Conservation (phyloP, 2,797 vertebrate genomes). For the Brachymystax lenok region DNA sequence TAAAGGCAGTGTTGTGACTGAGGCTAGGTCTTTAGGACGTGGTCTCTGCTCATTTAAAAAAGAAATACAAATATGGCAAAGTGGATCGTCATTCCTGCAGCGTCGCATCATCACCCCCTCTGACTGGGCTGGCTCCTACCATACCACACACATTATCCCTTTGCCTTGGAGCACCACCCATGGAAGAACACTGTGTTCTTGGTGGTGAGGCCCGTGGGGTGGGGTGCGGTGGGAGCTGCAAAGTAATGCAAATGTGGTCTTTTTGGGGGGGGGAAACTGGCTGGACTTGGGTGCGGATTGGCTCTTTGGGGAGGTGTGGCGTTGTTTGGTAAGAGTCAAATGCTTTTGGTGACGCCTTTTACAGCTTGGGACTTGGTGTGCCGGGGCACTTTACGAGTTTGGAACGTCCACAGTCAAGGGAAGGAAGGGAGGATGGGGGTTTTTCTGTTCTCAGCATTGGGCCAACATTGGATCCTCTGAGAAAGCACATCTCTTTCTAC, state of each 20-base stretch:
- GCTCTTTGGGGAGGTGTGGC: slow-evolving; percentile 53
- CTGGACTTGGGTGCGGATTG: slow-evolving; percentile 48
- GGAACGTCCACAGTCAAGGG: slow-evolving; percentile 40
- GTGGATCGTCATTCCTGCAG: background rate
- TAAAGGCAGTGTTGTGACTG: background rate
- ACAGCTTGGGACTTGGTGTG: slow-evolving; percentile 59
- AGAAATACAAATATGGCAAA: background rate
- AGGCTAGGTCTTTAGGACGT: background rate
- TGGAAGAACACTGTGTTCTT: slow-evolving; percentile 67
- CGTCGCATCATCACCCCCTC: background rate
- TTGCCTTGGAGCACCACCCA: slow-evolving; percentile 62
- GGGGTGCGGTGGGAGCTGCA: too few relatives aligned
- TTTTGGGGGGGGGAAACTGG: slow-evolving; percentile 52
- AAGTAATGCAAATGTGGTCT: background rate
- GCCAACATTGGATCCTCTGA: slow-evolving; percentile 35
- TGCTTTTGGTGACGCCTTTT: slow-evolving; percentile 51
- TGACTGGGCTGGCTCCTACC: background rate
- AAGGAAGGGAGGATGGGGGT: slow-evolving; percentile 38
- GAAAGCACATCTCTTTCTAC: slow-evolving; percentile 41
- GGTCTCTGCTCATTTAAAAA: background rate
- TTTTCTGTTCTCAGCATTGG: slow-evolving; percentile 28
- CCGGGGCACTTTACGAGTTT: slow-evolving; percentile 41
- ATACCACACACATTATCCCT: slow-evolving; percentile 8
- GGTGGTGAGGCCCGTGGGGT: background rate
- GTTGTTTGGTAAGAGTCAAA: slow-evolving; percentile 45